Percentiles rank a stretch among this genome's conserved stretches.
These are phyloP conservation scores for Atherix ibis DNA, from an alignment of 2,888 invertebrate species.

Conservation along the genomic window DNA sequence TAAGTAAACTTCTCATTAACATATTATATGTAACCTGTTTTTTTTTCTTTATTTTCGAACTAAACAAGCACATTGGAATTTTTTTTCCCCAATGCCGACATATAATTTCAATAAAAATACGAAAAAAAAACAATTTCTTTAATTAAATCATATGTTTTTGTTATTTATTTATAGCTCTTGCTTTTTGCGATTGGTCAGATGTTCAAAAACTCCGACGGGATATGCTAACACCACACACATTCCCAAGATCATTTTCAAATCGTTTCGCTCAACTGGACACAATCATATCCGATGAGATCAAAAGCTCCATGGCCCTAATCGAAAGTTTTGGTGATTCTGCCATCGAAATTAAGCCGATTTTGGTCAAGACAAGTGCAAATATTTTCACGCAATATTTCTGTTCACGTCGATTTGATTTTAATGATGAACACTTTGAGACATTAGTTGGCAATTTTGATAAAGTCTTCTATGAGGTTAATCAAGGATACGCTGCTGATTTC, in stretches of 20 bases:
- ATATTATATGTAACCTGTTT: slow-evolving; percentile 1
- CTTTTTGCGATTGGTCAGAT: slow-evolving; percentile 53
- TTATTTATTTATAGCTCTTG: slow-evolving; percentile 33
- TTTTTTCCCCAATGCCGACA: too few relatives aligned
- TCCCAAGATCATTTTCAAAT: slow-evolving; percentile 40
- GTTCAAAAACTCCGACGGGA: slow-evolving; percentile 43
- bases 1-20: slow-evolving; percentile 33
- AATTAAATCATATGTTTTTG: background rate
- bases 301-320: slow-evolving; percentile 22
- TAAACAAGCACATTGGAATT: too few relatives aligned
- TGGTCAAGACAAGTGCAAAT: slow-evolving; percentile 40
- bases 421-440: slow-evolving; percentile 29
- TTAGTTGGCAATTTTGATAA: slow-evolving; percentile 43
- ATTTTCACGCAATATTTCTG: slow-evolving; percentile 46
- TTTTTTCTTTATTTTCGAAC: too few relatives aligned
- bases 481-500: slow-evolving; percentile 50
- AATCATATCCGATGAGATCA: slow-evolving; percentile 34
- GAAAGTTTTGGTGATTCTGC: slow-evolving; percentile 8
- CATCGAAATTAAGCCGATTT: slow-evolving; percentile 31
- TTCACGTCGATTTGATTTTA: slow-evolving; percentile 33
- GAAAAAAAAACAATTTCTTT: background rate
- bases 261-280: slow-evolving; percentile 36
- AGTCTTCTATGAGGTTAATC: slow-evolving; percentile 51
- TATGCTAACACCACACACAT: slow-evolving; percentile 40
- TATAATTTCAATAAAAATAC: too few relatives aligned